Percentiles rank a stretch among this genome's conserved stretches.
phyloP scores from a whole-genome alignment of 2,113 vertebrate genomes.

The Boleophthalmus pectinirostris region DNA sequence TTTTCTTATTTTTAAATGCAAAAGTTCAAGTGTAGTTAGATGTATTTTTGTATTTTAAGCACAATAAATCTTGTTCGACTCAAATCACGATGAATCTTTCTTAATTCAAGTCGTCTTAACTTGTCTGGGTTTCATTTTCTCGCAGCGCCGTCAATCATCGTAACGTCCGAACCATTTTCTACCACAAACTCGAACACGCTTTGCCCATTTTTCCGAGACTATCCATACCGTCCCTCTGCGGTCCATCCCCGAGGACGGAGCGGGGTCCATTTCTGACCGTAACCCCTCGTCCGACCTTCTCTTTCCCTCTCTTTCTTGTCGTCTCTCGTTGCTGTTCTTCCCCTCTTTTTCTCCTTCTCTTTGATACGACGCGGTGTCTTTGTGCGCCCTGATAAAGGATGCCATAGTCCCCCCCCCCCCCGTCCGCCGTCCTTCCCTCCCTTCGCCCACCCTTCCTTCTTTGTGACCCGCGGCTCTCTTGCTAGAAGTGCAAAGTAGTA shows the following conservation, averaged over 20 bases:
- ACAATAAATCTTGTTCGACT: too few species aligned
- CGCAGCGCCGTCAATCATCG: too few species aligned
- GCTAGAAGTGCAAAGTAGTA: constrained; percentile 82
- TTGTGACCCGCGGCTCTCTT: constrained; percentile 74
- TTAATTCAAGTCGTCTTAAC: too few species aligned
- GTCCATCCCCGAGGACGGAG: constrained; percentile 51
- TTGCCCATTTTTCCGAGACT: neutral
- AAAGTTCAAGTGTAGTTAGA: too few species aligned
- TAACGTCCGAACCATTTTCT: too few species aligned
- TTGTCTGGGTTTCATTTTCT: too few species aligned
- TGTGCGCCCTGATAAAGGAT: constrained; percentile 81
- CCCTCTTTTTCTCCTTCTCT: constrained; percentile 69
- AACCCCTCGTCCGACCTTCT: constrained; percentile 67
- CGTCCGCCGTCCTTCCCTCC: constrained; percentile 35
- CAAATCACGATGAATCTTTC: too few species aligned
- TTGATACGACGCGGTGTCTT: constrained; percentile 82
- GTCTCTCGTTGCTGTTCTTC: constrained; percentile 58
- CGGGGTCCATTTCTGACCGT: constrained; percentile 63
- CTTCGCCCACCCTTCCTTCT: constrained; percentile 79
- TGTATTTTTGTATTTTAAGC: too few species aligned
- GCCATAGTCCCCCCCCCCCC: constrained; percentile 84
- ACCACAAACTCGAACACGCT: neutral
- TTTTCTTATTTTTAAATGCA: too few species aligned
- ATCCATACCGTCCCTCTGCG: neutral
- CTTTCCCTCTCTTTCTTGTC: constrained; percentile 57